These are phyloP conservation scores for Microtus oregoni DNA, from an alignment of 2,113 vertebrate genomes.

Conservation along the genomic window DNA sequence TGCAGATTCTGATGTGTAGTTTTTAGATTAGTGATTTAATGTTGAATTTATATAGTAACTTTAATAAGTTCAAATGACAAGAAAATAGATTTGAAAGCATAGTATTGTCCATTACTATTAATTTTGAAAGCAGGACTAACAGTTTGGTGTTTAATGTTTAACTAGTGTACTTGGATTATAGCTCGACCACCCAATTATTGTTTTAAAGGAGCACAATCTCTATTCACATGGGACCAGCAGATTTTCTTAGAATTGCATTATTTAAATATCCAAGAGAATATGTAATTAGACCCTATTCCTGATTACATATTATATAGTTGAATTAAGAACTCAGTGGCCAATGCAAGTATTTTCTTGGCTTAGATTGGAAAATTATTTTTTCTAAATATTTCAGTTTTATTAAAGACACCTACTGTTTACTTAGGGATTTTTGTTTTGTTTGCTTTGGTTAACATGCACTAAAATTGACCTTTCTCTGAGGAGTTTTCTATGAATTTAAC, in stretches of 20 bases:
- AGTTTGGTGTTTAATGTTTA: constrained; percentile 8
- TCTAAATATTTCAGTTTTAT: constrained; percentile 55
- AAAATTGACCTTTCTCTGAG: constrained; percentile 20
- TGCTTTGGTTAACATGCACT: constrained; percentile 21
- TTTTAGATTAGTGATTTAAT: constrained; percentile 48
- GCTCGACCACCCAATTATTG: constrained; percentile 24
- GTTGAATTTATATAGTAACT: constrained; percentile 18
- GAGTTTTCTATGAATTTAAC: background rate
- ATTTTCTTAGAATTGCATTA: constrained; percentile 23
- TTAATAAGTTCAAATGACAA: constrained; percentile 7
- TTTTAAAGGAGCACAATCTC: constrained; percentile 63
- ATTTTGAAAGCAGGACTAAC: background rate
- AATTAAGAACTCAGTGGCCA: constrained; percentile 45
- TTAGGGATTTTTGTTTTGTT: background rate
- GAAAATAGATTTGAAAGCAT: constrained; percentile 51
- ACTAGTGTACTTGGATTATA: constrained; percentile 37
- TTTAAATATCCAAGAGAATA: constrained; percentile 30
- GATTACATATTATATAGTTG: constrained; percentile 29
- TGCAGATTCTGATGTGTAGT: constrained; percentile 51
- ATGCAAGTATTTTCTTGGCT: constrained; percentile 41
- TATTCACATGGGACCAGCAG: constrained; percentile 35
- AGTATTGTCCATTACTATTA: background rate
- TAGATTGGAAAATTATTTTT: constrained; percentile 46
- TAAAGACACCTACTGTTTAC: constrained; percentile 26
- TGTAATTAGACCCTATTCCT: constrained; percentile 40